Base-by-base conservation (phyloP, 2,113 vertebrate species). In the Pandion haliaetus region DNA sequence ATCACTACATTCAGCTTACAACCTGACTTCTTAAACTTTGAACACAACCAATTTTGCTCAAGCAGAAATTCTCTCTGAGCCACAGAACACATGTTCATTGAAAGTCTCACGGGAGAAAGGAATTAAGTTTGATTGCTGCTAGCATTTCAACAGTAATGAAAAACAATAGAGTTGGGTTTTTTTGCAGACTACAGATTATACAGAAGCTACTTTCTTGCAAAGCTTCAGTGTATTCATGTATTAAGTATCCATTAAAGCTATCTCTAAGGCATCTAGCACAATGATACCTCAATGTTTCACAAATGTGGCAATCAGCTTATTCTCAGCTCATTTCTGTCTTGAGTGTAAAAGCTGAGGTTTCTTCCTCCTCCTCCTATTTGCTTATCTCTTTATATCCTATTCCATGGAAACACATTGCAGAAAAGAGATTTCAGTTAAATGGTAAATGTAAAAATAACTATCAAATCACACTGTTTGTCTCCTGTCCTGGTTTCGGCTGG, bases 261-360 rank as follows among this genome's bases (percentile, higher is more conserved):
- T 32, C 72, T 90, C 76, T 88, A 86, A 88, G 69, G 36, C 52
- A 88, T 28, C 38, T 40, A 84, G 55, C 52, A 82, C 31, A 82
- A 50, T 3, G 10, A 88, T 21, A 84, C 28, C 31, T 88, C 38
- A 59, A 9, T 19, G 10, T 71, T 82, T 88, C 57, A 81, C 40
- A 79, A 40, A 82, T 54, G 20, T 72, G 54, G 44, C 66, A 54
- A 67, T 79, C 55, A 45, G 25, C 25, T 84, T 82, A 74, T 45
- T 84, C 73, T 94, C 88, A 89, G 77, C 38, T 95, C 73, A 90
- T 31, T 94, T 95, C 77, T 82, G 47, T 59, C 72, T 90, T 40
- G 24, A 86, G 26, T 23, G 7, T 23, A 93, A 86, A 32, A 67
- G 55, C 57, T 91, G 81, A 95, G 36, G 15, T n/a, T 79, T 92